Evolutionary conservation across 2,888 invertebrate species (phyloP), one percentile per base, ranked within the genome.

Genomic region (Eupithecia tripunctaria): DNA sequence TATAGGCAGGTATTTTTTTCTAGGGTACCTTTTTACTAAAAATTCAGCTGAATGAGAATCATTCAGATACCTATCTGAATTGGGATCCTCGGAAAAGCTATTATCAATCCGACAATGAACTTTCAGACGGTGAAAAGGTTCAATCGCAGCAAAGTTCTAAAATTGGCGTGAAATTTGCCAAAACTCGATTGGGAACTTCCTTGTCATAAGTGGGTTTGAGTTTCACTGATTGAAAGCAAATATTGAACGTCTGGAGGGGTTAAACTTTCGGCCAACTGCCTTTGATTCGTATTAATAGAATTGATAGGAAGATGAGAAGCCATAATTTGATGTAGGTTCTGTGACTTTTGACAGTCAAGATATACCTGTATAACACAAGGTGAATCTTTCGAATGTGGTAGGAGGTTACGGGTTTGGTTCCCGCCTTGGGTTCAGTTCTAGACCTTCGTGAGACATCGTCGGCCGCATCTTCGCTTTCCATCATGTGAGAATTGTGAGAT

Each of bases 161-260:
- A 70, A 69, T 67, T 73, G 41, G 21, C 66, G 51, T 10, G 66
- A 59, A 41, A 56, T 67, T 70, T 36, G 21, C 51, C 62, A 25
- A 51, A 73, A 73, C 66, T 69, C 66, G 66, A 73, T 73, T 69
- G 65, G 8, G 15, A 72, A 69, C 68, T 72, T 72, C 36, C 38
- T 56, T 25, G 51, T 41, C 62, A 67, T 69, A 69, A 73, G 69
- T 72, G 43, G 25, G 60, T 56, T 72, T 25, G 43, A 59, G 38
- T 66, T 71, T 69, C 67, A 60, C 74, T 73, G 74, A 76, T 76
- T 76, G 70, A 78, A 76, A 66, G 68, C 76, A 78, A 78, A 78
- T 73, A 77, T 74, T 76, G 59, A 29, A 60, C 29, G 43, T 18
- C 14, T 67, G 29, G 27, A 60, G 60, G 60, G 60, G 60, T 66